Evolutionary conservation across 2,113 vertebrate genomes (phyloP).

Genomic region (Alaudala cheleensis): DNA sequence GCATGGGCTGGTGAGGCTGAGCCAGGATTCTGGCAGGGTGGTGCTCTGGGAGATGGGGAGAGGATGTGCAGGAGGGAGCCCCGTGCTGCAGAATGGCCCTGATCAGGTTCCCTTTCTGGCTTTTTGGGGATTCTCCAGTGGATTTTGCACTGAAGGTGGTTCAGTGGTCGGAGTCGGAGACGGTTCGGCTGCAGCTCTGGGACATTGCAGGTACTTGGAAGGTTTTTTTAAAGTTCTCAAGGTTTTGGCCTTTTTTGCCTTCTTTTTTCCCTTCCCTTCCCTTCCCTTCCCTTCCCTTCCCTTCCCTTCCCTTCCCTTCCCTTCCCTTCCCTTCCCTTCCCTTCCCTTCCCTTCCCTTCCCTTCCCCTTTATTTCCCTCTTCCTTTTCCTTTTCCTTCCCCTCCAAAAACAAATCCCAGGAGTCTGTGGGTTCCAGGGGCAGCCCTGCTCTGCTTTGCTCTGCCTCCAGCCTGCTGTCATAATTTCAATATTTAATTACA

Average conservation of each 20-base stretch:
- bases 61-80: background rate
- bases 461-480: background rate
- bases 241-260: background rate
- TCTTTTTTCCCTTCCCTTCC: background rate
- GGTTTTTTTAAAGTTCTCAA: background rate
- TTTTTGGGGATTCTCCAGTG: slow-evolving; percentile 67
- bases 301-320: too few species aligned
- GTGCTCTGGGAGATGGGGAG: background rate
- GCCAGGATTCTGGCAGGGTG: background rate
- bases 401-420: background rate
- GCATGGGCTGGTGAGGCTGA: accelerated
- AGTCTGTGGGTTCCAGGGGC: background rate
- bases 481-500: background rate
- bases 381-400: too few species aligned
- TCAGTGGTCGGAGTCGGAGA: slow-evolving; percentile 86
- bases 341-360: too few species aligned
- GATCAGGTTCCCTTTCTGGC: background rate
- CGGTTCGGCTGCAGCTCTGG: slow-evolving; percentile 87
- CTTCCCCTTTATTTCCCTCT: accelerated
- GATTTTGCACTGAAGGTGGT: slow-evolving; percentile 89
- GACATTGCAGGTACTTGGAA: slow-evolving; percentile 84
- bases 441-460: too few species aligned
- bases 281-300: too few species aligned
- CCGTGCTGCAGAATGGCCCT: background rate
- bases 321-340: background rate